Evolutionary conservation across 1,140 invertebrate genomes (phyloP), one percentile per base, ranked within the genome.

Genomic region (Platyscapa corneri): DNA sequence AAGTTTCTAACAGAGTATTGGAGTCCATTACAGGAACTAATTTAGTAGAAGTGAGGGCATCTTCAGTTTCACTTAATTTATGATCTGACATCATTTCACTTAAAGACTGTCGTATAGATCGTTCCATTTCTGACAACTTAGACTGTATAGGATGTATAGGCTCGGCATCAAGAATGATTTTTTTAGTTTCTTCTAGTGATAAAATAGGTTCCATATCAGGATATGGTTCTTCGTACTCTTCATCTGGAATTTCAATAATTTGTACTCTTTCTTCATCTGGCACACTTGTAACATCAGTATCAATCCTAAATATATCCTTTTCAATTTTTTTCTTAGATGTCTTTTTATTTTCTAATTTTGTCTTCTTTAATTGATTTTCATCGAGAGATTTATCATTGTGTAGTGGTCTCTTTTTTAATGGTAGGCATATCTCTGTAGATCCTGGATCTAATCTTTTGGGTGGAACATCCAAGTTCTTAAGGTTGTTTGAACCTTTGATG

Each of bases 181-280:
- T 90, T 1, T 91, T 89, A 34, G 90, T 90, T 79, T 93, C 89
- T 60, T 92, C 91, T 8, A 90, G 85, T 23, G 88, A 89, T 78
- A 91, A 90, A 87, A 89, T 89, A 0, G 83, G 84, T 42, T 89
- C 82, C 74, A 87, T 83, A 18, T 93, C 91, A 6, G 90, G 90
- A 85, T 92, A 91, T 8, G 91, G 88, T 74, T 92, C 87, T 49
- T 93, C 92, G 42, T 93, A 92, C 16, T 93, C 92, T 46, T 93
- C 92, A 75, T 90, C 92, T 23, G 89, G 87, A 75, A 93, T 88
- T 86, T 93, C 92, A 75, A 93, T 93, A 72, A 93, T 93, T 75
- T 93, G 93, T 46, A 93, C 92, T 16, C 93, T 89, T 83, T 93
- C 92, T 23, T 93, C 89, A 46, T 93, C 92, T 6, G 92, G 92